These are phyloP conservation scores for Cremastinae sp. DNA, from an alignment of 2,888 invertebrate genomes.

Conservation along the genomic window DNA sequence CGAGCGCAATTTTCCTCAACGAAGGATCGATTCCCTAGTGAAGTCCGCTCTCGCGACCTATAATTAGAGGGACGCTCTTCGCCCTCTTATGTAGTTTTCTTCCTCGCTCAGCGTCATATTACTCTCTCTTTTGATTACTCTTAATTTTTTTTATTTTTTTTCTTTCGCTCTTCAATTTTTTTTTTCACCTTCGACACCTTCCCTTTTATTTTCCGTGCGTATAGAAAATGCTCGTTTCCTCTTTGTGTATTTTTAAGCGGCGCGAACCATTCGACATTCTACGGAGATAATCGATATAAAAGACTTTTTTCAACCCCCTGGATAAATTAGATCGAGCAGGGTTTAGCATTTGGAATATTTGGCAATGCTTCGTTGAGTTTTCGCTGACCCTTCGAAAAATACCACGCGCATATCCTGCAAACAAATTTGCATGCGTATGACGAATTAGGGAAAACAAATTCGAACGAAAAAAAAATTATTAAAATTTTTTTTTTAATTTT, in stretches of 20 bases:
- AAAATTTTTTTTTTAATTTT: no score
- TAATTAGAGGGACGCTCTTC: constrained; percentile 62
- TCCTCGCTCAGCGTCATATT: constrained; percentile 40
- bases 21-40: constrained; percentile 62
- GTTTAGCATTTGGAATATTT: constrained; percentile 26
- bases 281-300: constrained; percentile 5
- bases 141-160: constrained; percentile 45
- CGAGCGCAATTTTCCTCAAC: constrained; percentile 39
- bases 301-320: not conserved
- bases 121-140: constrained; percentile 26
- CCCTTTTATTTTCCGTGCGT: constrained; percentile 43
- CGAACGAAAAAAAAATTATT: not conserved
- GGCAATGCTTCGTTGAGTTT: constrained; percentile 25
- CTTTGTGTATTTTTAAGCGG: not conserved
- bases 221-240: no score
- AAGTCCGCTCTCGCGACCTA: constrained; percentile 59
- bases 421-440: not conserved
- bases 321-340: not conserved
- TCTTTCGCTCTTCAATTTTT: constrained; percentile 40
- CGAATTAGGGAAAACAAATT: not conserved
- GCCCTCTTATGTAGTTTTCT: constrained; percentile 39
- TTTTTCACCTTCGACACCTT: constrained; percentile 46
- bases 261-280: not conserved
- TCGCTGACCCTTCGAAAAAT: not conserved
- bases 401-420: not conserved